Conservation (phyloP, 2,888 invertebrate genomes). For the Sesamia inferens region DNA sequence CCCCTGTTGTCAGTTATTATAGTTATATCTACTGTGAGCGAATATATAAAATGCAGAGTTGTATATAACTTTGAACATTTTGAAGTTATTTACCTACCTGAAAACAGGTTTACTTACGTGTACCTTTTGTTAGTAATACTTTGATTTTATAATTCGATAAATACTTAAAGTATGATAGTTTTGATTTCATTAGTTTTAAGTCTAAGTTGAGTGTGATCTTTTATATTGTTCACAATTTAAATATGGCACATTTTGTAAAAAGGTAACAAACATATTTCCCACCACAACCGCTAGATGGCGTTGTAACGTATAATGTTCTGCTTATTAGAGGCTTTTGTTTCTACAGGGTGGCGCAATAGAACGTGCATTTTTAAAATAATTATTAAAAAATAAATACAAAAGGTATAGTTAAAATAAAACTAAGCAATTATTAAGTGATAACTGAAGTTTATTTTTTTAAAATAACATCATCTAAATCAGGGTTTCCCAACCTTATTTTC, state of each 20-base stretch:
- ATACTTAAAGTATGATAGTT: background rate
- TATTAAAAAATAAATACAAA: no score
- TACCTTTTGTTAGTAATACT: background rate
- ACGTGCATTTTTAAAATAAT: no score
- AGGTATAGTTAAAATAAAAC: no score
- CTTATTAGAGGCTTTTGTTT: background rate
- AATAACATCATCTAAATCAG: no score
- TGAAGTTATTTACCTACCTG: background rate
- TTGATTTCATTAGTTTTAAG: background rate
- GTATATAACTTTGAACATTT: background rate
- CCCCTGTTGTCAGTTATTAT: background rate
- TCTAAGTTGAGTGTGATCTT: background rate
- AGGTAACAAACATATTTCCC: constrained; percentile 5
- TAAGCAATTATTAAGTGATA: no score
- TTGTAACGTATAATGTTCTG: background rate
- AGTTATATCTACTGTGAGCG: background rate
- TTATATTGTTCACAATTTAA: no score
- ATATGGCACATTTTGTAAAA: background rate
- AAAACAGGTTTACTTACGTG: background rate
- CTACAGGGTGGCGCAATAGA: no score
- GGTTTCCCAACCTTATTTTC: no score
- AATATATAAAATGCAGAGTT: background rate
- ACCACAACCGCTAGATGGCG: constrained; percentile 8
- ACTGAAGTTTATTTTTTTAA: no score
- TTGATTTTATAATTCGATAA: background rate